phyloP scores from a whole-genome alignment of 2,888 invertebrate species.

The Tinea semifulvella region DNA sequence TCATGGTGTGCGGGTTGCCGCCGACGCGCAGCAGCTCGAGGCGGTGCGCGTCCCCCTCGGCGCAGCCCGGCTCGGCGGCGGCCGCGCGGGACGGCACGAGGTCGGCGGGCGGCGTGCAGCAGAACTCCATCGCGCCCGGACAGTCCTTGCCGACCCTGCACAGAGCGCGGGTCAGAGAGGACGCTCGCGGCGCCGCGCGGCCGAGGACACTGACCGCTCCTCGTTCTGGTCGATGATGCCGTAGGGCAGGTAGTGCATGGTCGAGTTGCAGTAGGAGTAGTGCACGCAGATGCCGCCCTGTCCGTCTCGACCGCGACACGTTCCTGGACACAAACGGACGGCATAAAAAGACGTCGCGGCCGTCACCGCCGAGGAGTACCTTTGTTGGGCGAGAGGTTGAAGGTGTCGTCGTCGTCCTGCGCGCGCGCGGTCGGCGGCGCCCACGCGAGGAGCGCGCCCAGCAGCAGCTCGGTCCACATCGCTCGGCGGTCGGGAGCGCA shows the following conservation, averaged over 20 bases:
- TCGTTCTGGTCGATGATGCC: conserved; percentile 5
- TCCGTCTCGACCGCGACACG: not conserved
- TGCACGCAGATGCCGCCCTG: conserved; percentile 1
- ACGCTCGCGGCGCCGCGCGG: conserved; percentile 29
- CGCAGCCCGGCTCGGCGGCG: conserved; percentile 18
- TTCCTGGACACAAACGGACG: no score
- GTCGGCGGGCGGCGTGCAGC: conserved; percentile 16
- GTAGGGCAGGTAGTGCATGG: conserved; percentile 3
- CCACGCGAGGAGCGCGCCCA: not conserved
- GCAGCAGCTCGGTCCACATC: not conserved
- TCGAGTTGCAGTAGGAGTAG: not conserved
- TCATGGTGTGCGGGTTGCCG: conserved; percentile 2
- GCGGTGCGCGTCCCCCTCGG: conserved; percentile 16
- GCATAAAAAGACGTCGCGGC: no score
- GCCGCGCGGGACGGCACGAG: conserved; percentile 19
- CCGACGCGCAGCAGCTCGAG: conserved; percentile 7
- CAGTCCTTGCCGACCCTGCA: not conserved
- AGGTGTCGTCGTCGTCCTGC: not conserved
- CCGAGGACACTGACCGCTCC: conserved; percentile 13
- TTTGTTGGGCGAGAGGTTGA: no score
- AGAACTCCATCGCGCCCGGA: not conserved
- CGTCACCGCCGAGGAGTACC: not conserved
- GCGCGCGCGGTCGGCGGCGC: not conserved
- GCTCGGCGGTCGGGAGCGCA: not conserved
- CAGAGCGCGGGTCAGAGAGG: conserved; percentile 22